Evolutionary conservation across 2,888 invertebrate genomes (phyloP).

Genomic region (Aphrophora alni): DNA sequence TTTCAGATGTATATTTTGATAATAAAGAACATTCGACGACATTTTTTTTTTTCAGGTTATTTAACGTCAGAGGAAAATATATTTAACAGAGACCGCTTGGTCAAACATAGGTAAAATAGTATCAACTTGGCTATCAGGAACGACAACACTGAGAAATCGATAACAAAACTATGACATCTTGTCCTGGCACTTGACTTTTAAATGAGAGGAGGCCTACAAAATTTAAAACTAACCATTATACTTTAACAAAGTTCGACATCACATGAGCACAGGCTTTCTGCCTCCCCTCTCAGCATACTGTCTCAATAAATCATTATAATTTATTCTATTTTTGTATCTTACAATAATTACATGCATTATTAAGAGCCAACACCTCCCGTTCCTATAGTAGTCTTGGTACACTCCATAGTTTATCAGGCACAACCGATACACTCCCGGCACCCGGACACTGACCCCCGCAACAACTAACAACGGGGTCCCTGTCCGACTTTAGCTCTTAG

Average conservation of each 20-base stretch:
- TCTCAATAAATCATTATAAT: slow-evolving; percentile 38
- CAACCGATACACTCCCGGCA: slow-evolving; percentile 15
- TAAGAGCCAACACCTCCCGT: slow-evolving; percentile 42
- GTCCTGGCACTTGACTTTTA: slow-evolving; percentile 42
- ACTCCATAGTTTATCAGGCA: slow-evolving; percentile 22
- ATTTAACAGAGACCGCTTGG: slow-evolving; percentile 33
- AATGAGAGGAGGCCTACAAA: slow-evolving; percentile 39
- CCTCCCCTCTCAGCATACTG: slow-evolving; percentile 39
- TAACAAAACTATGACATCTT: slow-evolving; percentile 41
- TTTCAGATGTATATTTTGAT: slow-evolving; percentile 12
- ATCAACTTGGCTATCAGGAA: slow-evolving; percentile 32
- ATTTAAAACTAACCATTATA: slow-evolving; percentile 33
- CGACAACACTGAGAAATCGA: slow-evolving; percentile 39
- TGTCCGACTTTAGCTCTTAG: slow-evolving; percentile 20
- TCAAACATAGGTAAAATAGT: slow-evolving; percentile 33
- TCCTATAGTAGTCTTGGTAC: neutral
- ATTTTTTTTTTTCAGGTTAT: slow-evolving; percentile 26
- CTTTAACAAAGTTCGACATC: slow-evolving; percentile 40
- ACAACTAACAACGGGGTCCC: slow-evolving; percentile 49
- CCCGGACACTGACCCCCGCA: slow-evolving; percentile 44
- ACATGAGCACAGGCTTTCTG: slow-evolving; percentile 36
- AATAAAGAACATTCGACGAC: slow-evolving; percentile 31
- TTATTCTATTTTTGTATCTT: slow-evolving; percentile 42
- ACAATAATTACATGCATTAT: slow-evolving; percentile 49
- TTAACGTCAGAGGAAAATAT: slow-evolving; percentile 22